Conservation (phyloP, 2,888 invertebrate species). For the Sialis fuliginosa region DNA sequence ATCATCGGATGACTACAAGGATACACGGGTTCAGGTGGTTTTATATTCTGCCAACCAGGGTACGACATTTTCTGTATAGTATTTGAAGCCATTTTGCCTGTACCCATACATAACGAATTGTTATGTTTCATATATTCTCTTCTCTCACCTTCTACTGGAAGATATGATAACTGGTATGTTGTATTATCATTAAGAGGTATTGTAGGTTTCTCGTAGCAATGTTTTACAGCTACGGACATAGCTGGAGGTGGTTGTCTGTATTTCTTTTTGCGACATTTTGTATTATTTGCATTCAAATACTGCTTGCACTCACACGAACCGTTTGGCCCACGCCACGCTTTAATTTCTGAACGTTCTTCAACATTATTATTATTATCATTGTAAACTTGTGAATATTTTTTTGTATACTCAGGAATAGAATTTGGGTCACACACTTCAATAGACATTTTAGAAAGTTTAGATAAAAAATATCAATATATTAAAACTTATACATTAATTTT, state of each 20-base stretch:
- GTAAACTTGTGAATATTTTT: no score
- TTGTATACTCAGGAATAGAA: no score
- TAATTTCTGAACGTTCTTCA: no score
- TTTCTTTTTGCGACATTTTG: constrained; percentile 14
- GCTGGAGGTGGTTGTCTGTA: constrained; percentile 37
- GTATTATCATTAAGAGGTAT: constrained; percentile 24
- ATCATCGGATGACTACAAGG: constrained; percentile 43
- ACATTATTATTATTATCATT: no score
- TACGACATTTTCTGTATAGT: constrained; percentile 37
- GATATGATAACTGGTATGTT: constrained; percentile 45
- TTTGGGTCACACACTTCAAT: no score
- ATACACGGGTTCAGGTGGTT: constrained; percentile 35
- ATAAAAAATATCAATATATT: no score
- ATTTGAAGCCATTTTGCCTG: constrained; percentile 26
- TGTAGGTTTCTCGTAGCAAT: neutral
- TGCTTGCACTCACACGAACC: no score
- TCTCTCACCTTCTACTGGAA: constrained; percentile 27
- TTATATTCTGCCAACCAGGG: constrained; percentile 33
- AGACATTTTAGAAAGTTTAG: no score
- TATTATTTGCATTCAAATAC: no score
- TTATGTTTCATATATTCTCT: constrained; percentile 20
- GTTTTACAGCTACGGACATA: constrained; percentile 29
- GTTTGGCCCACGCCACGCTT: no score
- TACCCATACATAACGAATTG: constrained; percentile 24
- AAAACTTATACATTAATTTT: no score